Base-by-base conservation (phyloP, 2,888 invertebrate species). In the Ecliptopera silaceata region DNA sequence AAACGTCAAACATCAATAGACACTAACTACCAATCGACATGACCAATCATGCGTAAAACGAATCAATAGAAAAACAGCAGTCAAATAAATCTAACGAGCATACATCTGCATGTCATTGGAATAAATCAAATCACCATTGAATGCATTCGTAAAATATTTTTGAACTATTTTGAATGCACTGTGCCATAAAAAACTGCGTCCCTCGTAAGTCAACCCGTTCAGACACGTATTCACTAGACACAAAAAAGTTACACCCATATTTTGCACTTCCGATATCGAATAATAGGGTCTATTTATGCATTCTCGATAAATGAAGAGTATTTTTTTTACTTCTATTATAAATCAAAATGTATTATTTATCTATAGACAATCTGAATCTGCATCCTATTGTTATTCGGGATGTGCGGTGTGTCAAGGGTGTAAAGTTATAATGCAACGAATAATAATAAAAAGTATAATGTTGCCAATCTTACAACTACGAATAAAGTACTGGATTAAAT, bases 321-420 rank as follows among this genome's bases (percentile, higher is more conserved):
- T 88, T 89, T 65, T 20, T 90, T 91, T 90, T 86, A 84, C 84
- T 76, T 83, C 84, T 75, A 88, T 89, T 91, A 91, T 91, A 90
- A 91, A 91, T 91, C 91, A 91, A 88, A 91, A 88, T 88, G 88
- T 88, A 91, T 91, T 91, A 91, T 91, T 91, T 91, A 91, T 91
- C 90, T 91, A 88, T 88, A 84, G 82, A 88, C 86, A 87, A 86
- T 84, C 86, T 70, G 82, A 90, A 91, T 91, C 90, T 91, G 89
- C 90, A 91, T 91, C 90, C 90, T 78, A 89, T 91, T 91, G 91
- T 91, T 84, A 87, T 84, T 86, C 82, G 80, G 83, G 80, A 84
- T 86, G 71, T 91, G 91, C 80, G 91, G 91, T 88, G 85, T 90
- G 91, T 91, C 88, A 86, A 88, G 88, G 90, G 90, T 88, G 87